Evolutionary conservation across 2,888 invertebrate genomes (phyloP), one percentile per base, ranked within the genome.

Genomic region (Macaria notata): DNA sequence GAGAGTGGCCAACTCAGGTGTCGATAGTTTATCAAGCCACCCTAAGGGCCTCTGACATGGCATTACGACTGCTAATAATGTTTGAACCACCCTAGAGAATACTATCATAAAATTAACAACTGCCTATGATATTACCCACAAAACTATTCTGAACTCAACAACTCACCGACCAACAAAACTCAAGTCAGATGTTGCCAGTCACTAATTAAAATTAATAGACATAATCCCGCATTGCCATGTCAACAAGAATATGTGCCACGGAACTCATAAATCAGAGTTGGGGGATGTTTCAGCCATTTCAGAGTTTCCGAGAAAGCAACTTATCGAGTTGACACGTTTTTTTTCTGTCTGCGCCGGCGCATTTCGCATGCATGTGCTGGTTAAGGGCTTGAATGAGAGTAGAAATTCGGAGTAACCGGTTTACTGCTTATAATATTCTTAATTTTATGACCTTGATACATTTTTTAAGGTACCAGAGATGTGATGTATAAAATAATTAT

Each of bases 251-350:
- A 63, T 65, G 66, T 61, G 71, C 68, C 62, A 60, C 63, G 75
- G 85, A 80, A 86, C 76, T 68, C 76, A 86, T 87, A 83, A 82
- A 85, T 87, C 84, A 86, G 67, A 61, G 31, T 47, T 55, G 61
- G 70, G 63, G 51, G 65, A 70, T 33, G 70, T 68, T 66, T 62
- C 63, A 62, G 66, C 8, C 41, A n/a, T 41, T 72, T 71, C 68
- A 55, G 39, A 45, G 7, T 63, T 86, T 87, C 88, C 72, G 64
- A 83, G 88, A 88, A 88, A 83, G 79, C 72, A 79, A 79, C 85
- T 88, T 88, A 84, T 79, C 88, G 80, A 81, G 70, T 88, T 86
- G 77, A 81, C 89, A 88, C 88, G 68, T 83, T 81, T 83, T 87
- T 58, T 88, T 88, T 86, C 77, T 75, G 62, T 7, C 41, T 8